These are phyloP conservation scores for Biston betularia DNA, from an alignment of 2,888 invertebrate species.

Conservation along the genomic window DNA sequence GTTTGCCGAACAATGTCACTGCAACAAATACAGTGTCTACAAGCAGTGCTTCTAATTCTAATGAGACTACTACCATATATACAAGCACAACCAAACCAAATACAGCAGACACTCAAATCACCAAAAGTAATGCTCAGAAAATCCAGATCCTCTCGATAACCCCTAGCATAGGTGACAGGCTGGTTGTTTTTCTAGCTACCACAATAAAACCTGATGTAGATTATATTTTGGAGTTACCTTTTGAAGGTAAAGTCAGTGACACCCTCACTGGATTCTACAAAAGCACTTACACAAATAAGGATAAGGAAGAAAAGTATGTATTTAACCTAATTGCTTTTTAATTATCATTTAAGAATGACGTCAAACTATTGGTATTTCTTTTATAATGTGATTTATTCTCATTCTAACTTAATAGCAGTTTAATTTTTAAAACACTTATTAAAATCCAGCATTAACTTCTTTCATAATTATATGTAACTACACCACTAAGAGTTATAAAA, in stretches of 20 bases:
- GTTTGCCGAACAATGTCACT: slow-evolving; percentile 34
- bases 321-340: slow-evolving; percentile 17
- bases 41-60: slow-evolving; percentile 25
- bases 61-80: slow-evolving; percentile 39
- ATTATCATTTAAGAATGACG: background rate
- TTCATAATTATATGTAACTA: background rate
- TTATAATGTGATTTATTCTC: background rate
- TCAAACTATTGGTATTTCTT: background rate
- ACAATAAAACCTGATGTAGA: slow-evolving; percentile 76
- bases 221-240: slow-evolving; percentile 85
- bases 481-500: no score
- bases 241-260: slow-evolving; percentile 85
- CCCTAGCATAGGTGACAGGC: slow-evolving; percentile 68
- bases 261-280: slow-evolving; percentile 89
- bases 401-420: background rate
- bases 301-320: slow-evolving; percentile 76
- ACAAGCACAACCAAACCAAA: slow-evolving; percentile 39
- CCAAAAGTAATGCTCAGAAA: slow-evolving; percentile 70
- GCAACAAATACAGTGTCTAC: slow-evolving; percentile 25
- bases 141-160: slow-evolving; percentile 67
- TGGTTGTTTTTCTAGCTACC: slow-evolving; percentile 67
- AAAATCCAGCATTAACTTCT: background rate
- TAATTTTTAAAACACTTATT: background rate
- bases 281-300: slow-evolving; percentile 85
- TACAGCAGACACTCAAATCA: slow-evolving; percentile 66